phyloP scores from a whole-genome alignment of 2,888 invertebrate genomes.

The Pseudoips prasinana region DNA sequence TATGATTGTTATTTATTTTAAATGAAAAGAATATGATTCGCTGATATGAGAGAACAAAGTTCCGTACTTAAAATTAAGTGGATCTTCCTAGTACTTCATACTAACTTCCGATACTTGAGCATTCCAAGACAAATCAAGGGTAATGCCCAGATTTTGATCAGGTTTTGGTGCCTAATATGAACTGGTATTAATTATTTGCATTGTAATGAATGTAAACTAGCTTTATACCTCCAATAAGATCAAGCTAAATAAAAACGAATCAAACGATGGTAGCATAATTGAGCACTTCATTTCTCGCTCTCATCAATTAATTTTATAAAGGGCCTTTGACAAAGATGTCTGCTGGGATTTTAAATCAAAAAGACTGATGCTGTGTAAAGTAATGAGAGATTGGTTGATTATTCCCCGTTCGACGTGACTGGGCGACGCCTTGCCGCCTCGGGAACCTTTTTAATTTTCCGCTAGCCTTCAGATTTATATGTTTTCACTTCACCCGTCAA shows the following conservation, averaged over 20 bases:
- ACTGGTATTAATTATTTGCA: too few species aligned
- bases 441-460: constrained; percentile 76
- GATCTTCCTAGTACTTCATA: too few species aligned
- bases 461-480: constrained; percentile 75
- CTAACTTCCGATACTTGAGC: too few species aligned
- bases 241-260: background rate
- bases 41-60: too few species aligned
- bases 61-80: too few species aligned
- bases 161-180: too few species aligned
- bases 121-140: too few species aligned
- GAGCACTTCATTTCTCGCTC: constrained; percentile 15
- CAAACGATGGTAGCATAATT: constrained; percentile 1
- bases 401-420: constrained; percentile 44
- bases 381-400: constrained; percentile 53
- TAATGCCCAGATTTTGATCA: too few species aligned
- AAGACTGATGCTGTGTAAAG: constrained; percentile 40
- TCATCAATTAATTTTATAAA: constrained; percentile 37
- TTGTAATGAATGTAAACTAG: too few species aligned
- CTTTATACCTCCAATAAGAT: background rate
- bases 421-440: constrained; percentile 45
- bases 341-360: constrained; percentile 39
- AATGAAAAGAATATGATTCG: too few species aligned
- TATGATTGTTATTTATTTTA: too few species aligned
- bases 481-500: constrained; percentile 70
- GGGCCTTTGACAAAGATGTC: constrained; percentile 31